phyloP scores from a whole-genome alignment of 2,888 invertebrate species.

The Coenonympha glycerion region DNA sequence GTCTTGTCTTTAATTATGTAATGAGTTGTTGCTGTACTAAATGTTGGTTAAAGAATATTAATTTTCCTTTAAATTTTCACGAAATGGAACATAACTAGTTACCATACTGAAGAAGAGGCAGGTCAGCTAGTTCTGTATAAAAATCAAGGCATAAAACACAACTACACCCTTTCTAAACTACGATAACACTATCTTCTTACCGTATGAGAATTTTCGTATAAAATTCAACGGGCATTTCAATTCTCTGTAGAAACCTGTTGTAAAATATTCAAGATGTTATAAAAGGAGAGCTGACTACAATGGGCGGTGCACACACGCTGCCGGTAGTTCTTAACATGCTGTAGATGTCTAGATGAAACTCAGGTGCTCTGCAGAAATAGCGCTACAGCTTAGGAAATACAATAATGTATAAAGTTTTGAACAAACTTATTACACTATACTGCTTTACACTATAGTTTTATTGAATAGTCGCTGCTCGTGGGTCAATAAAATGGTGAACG shows the following conservation, averaged over 20 bases:
- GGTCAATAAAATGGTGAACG: too few relatives aligned
- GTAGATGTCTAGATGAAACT: constrained; percentile 61
- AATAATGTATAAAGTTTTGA: not conserved
- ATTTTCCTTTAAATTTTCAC: too few relatives aligned
- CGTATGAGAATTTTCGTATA: constrained; percentile 1
- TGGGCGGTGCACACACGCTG: constrained; percentile 40
- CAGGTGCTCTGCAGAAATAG: constrained; percentile 26
- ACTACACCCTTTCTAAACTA: not conserved
- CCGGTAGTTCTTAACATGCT: constrained; percentile 57
- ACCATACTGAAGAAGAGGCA: too few relatives aligned
- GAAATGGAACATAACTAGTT: too few relatives aligned
- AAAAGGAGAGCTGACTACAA: constrained; percentile 24
- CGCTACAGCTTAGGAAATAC: not conserved
- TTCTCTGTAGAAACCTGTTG: constrained; percentile 18
- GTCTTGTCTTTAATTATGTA: too few relatives aligned
- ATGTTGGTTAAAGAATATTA: too few relatives aligned
- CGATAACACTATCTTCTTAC: not conserved
- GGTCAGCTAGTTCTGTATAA: too few relatives aligned
- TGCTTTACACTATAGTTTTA: too few relatives aligned
- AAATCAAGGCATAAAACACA: too few relatives aligned
- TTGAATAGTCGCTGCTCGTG: too few relatives aligned
- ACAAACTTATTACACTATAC: not conserved
- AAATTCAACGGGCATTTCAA: constrained; percentile 13
- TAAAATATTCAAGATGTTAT: constrained; percentile 25
- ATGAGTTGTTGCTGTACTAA: too few relatives aligned